Base-by-base conservation (phyloP, 2,797 vertebrate genomes). In the Macropus fuliginosus region DNA sequence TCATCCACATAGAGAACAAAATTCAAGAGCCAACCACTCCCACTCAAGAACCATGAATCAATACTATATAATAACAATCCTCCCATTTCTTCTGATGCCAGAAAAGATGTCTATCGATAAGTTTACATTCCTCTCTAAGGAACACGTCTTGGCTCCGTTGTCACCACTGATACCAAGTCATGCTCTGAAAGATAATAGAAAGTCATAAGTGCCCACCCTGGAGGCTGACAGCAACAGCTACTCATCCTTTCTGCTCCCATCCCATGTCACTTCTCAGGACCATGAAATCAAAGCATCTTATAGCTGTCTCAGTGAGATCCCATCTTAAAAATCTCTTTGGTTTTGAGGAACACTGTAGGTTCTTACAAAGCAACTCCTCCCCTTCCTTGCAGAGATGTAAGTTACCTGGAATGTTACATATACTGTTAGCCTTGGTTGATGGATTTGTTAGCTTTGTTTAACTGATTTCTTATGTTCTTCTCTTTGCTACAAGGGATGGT, bases 111-210 rank as follows among this genome's bases (percentile, higher is more conserved):
- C 27, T 57, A 10, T 57, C 1, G 1, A 24, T 62, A 0, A 0
- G 62, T 91, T n/a, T 55, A 62, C 57, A 54, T 4, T 66, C 91
- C 50, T 28, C 29, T 97, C 57, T 89, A 90, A 94, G 59, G 9
- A 92, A 18, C 21, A 57, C 1, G 56, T 62, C 54, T 9, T 81
- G 14, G 6, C 31, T 87, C 14, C 34, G 55, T 91, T 91, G 46
- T 91, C 56, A 90, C 55, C 93, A 5, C 2, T 57, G 31, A 93
- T 91, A 28, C 21, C 21, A 55, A 27, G 10, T 81, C 87, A 40
- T 40, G 0, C 54, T 24, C 89, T 56, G 9, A 92, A 91, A 91
- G 55, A 24, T 14, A 95, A 93, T 91, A 91, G 28, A 55, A 24
- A 52, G 81, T 62, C 16, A 55, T 91, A 28, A 55, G 92, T 90